Conservation (phyloP, 2,797 vertebrate species). For the Melanotaenia trifasciata region DNA sequence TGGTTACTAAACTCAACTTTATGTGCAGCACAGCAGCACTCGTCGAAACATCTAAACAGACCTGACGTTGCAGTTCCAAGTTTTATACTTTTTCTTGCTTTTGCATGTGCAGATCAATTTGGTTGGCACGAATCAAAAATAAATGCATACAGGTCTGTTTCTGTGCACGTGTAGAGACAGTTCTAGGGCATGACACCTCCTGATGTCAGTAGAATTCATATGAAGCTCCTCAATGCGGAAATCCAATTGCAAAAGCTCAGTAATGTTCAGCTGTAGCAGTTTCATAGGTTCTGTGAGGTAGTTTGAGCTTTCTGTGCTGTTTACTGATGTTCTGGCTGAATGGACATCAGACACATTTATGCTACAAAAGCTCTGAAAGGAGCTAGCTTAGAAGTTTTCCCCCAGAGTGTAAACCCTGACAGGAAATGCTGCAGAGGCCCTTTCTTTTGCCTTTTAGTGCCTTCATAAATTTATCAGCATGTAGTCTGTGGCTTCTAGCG, state of each 20-base stretch:
- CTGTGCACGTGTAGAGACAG: no score
- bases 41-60: neutral
- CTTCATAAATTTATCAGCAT: slow-evolving; percentile 34
- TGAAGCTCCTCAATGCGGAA: no score
- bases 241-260: neutral
- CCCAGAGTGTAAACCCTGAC: slow-evolving; percentile 1
- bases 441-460: slow-evolving; percentile 9
- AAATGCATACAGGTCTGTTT: no score
- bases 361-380: neutral
- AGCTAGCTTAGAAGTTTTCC: neutral
- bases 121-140: no score
- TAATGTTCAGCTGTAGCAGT: neutral
- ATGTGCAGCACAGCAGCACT: neutral
- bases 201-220: no score
- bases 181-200: no score
- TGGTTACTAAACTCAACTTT: neutral
- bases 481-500: neutral
- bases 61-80: neutral
- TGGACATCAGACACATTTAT: neutral
- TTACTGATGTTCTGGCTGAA: neutral
- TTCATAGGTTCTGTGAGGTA: slow-evolving; percentile 14
- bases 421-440: slow-evolving; percentile 33
- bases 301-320: neutral
- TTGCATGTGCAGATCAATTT: neutral
- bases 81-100: neutral